Evolutionary conservation across 2,797 vertebrate species (phyloP), one percentile per base, ranked within the genome.

Genomic region (Lates japonicus): DNA sequence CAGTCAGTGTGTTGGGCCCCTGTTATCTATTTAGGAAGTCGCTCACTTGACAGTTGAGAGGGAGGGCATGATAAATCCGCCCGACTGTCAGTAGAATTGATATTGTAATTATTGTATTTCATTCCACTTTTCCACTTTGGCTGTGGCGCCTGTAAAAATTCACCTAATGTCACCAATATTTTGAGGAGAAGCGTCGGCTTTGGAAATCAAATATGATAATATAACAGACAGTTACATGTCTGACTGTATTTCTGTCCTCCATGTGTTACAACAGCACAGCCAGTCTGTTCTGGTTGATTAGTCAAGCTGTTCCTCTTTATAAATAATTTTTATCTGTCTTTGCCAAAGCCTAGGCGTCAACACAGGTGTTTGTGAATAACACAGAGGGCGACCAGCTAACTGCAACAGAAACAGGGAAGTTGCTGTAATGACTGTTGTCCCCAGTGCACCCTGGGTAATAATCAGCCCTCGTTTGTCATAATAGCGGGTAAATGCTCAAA

Each of bases 401-500:
- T 81, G 89, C 86, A 67, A 83, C 90, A 86, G 82, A 87, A 89
- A 86, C 90, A 92, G 87, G n/a, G 88, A 92, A 87, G 92, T 88
- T 58, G 64, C 42, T 29, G 68, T 94, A 94, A 95, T 94, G 92
- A 94, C 85, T 90, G 82, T 68, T 31, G 76, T 91, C 89, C 91
- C 91, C 42, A 84, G 89, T 93, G 92, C 92, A 92, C 85, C 90
- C 87, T 92, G 91, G 89, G 93, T 94, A 94, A 94, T 94, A 94
- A 93, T 94, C 92, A 93, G 88, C 74, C 60, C 88, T 92, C 86
- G 80, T 94, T 95, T 94, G 87, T 93, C 89, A 92, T 93, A 91
- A 95, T 92, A 93, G 90, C 89, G 92, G 90, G 89, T 93, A 95
- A 95, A 94, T 80, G 87, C 78, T 91, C 17, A n/a, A 44, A 68